phyloP scores from a whole-genome alignment of 2,888 invertebrate species.

The Synergus japonicus region DNA sequence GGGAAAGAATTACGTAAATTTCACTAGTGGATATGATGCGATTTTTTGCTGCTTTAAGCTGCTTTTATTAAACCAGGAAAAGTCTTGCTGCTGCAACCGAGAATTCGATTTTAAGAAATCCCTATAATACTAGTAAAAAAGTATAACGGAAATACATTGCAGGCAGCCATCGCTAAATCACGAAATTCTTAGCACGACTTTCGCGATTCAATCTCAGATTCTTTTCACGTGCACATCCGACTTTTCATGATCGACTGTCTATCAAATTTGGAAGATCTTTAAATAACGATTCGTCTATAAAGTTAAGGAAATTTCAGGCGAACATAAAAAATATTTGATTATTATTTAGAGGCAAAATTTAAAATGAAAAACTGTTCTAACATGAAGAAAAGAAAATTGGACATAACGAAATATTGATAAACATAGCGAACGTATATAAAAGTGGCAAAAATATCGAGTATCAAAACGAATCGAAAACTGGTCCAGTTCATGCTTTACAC shows the following conservation, averaged over 20 bases:
- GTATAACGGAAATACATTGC: conserved; percentile 27
- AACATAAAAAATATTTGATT: no score
- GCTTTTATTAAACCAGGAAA: conserved; percentile 26
- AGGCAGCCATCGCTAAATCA: conserved; percentile 26
- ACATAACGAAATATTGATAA: neutral
- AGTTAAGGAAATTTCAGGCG: neutral
- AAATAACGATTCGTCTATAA: neutral
- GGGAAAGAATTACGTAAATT: conserved; percentile 5
- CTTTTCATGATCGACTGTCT: conserved; percentile 28
- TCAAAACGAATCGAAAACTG: neutral
- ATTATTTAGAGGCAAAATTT: neutral
- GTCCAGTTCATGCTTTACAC: neutral
- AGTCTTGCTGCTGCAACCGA: conserved; percentile 12
- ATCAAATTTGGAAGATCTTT: neutral
- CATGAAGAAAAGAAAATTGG: neutral
- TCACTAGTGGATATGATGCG: conserved; percentile 9
- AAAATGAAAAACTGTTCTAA: neutral
- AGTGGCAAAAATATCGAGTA: neutral
- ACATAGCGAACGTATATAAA: neutral
- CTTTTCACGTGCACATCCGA: conserved; percentile 40
- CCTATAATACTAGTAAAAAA: conserved; percentile 1
- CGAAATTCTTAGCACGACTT: conserved; percentile 37
- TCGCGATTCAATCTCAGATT: conserved; percentile 37
- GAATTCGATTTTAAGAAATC: conserved; percentile 23
- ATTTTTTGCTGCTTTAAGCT: conserved; percentile 31